Conservation (phyloP, 2,797 vertebrate species). For the Galago senegalensis region DNA sequence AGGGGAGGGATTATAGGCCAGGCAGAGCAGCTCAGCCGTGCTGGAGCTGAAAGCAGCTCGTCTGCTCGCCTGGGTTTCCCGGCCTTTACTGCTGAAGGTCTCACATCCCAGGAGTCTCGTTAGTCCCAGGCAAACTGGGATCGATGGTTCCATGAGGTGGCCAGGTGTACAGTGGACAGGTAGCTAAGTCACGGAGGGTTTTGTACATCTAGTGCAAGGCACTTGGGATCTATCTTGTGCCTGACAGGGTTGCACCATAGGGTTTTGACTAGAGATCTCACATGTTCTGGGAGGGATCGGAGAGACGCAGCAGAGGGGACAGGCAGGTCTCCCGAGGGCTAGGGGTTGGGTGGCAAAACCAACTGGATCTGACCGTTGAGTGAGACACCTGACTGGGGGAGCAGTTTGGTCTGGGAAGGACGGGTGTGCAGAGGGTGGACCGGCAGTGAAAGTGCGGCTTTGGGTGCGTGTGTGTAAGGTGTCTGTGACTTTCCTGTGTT, state of each 20-base stretch:
- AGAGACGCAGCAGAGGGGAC: not conserved
- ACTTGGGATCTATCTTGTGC: not conserved
- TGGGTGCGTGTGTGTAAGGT: not conserved
- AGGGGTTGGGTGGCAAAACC: rapidly evolving
- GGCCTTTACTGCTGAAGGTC: not conserved
- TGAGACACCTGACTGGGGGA: not conserved
- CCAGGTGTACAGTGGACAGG: no score
- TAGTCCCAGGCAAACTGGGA: no score
- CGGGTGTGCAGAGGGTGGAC: not conserved
- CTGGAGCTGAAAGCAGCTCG: not conserved
- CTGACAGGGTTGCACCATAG: not conserved
- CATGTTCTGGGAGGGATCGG: rapidly evolving
- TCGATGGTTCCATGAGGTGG: not conserved
- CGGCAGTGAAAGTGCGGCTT: rapidly evolving
- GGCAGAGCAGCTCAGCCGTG: rapidly evolving
- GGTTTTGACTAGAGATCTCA: not conserved
- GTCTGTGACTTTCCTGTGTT: not conserved
- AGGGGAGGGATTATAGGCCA: not conserved
- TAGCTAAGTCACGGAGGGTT: not conserved
- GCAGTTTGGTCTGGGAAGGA: not conserved
- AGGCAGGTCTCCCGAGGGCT: not conserved
- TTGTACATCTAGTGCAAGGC: not conserved
- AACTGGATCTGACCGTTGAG: not conserved
- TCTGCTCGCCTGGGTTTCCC: no score
- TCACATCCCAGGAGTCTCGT: not conserved